These are phyloP conservation scores for Drosophila tani DNA, from an alignment of 1,140 invertebrate species.

Conservation along the genomic window DNA sequence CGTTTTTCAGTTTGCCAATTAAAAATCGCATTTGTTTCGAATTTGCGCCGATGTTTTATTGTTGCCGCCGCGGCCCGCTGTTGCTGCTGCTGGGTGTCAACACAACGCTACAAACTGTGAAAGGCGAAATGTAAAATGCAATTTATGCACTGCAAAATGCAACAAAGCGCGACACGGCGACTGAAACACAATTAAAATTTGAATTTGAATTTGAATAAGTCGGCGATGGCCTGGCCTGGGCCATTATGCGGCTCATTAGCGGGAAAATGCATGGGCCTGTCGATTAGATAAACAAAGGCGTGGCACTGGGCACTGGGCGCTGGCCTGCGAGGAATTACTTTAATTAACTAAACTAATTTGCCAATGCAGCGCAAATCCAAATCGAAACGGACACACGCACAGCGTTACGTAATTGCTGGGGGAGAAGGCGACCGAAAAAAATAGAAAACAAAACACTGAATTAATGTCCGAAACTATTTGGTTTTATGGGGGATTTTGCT, in stretches of 20 bases:
- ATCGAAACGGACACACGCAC: slow-evolving; percentile 47
- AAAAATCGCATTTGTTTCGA: slow-evolving; percentile 69
- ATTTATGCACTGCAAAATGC: slow-evolving; percentile 29
- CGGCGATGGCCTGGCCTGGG: slow-evolving; percentile 15
- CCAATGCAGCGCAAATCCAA: slow-evolving; percentile 57
- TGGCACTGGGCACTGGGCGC: neutral
- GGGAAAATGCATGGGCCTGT: slow-evolving; percentile 49
- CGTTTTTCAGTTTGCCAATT: slow-evolving; percentile 64
- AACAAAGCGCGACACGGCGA: slow-evolving; percentile 34
- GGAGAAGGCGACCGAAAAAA: slow-evolving; percentile 5
- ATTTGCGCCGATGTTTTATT: slow-evolving; percentile 59
- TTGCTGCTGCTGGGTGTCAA: slow-evolving; percentile 38
- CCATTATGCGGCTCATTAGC: slow-evolving; percentile 78
- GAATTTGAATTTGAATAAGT: slow-evolving; percentile 60
- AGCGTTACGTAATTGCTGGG: slow-evolving; percentile 47
- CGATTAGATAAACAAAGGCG: slow-evolving; percentile 63
- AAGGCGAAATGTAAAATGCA: slow-evolving; percentile 39
- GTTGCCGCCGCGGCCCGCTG: slow-evolving; percentile 6
- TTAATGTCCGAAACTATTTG: neutral
- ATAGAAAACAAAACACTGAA: slow-evolving; percentile 19
- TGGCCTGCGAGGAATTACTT: slow-evolving; percentile 50
- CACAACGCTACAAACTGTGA: slow-evolving; percentile 52
- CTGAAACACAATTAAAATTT: slow-evolving; percentile 69
- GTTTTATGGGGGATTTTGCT: neutral
- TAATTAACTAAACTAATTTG: slow-evolving; percentile 80